Evolutionary conservation across 1,140 invertebrate species (phyloP).

Genomic region (Pygmarrhopalites habei): DNA sequence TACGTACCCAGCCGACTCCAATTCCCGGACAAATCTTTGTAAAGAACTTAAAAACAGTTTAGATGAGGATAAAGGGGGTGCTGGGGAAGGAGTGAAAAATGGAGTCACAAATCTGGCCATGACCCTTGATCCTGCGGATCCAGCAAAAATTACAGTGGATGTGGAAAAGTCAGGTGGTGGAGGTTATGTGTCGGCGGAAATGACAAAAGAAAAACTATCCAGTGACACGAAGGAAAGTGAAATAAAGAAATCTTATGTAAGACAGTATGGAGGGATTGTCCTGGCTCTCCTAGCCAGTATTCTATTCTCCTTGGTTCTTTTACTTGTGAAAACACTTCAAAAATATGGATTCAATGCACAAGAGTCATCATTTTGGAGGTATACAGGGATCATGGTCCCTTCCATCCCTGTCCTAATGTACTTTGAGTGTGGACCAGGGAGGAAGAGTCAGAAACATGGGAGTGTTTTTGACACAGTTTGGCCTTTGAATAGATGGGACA

Average conservation of each 20-base stretch:
- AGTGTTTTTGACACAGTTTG: slow-evolving; percentile 33
- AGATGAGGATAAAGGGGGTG: too few relatives aligned
- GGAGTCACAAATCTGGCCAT: too few relatives aligned
- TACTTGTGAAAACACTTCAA: slow-evolving; percentile 27
- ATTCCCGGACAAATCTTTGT: too few relatives aligned
- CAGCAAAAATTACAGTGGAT: too few relatives aligned
- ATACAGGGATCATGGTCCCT: slow-evolving; percentile 20
- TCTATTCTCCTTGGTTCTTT: slow-evolving; percentile 27
- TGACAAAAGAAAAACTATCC: too few relatives aligned
- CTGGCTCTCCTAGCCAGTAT: slow-evolving; percentile 28
- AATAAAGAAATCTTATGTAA: slow-evolving; percentile 4
- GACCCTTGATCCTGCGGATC: too few relatives aligned
- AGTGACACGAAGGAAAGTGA: neutral
- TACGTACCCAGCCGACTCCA: too few relatives aligned
- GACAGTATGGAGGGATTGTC: slow-evolving; percentile 30
- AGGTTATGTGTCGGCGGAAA: too few relatives aligned
- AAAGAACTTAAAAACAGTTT: too few relatives aligned
- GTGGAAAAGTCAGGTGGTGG: too few relatives aligned
- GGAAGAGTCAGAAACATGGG: neutral
- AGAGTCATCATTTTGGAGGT: slow-evolving; percentile 31
- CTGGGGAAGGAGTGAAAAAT: too few relatives aligned
- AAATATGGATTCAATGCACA: slow-evolving; percentile 23
- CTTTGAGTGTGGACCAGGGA: slow-evolving; percentile 14
- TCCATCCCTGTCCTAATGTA: slow-evolving; percentile 28
- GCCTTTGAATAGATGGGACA: slow-evolving; percentile 23